Base-by-base conservation (phyloP, 2,113 vertebrate genomes). In the Anhinga rufa region DNA sequence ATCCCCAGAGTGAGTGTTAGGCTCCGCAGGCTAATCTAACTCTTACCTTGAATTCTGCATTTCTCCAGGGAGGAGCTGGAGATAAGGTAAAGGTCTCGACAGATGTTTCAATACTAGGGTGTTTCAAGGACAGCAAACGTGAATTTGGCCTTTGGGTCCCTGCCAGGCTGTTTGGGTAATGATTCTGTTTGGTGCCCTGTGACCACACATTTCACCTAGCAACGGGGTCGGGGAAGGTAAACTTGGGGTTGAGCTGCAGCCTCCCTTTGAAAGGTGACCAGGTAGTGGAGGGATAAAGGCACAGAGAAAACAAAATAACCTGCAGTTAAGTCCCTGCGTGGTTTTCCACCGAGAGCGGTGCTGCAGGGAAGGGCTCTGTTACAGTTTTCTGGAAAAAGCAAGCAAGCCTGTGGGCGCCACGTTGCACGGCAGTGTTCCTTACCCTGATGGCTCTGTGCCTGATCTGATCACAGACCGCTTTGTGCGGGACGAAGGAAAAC, bases 331-430 rank as follows among this genome's bases (percentile, higher is more conserved):
- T 72, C 42, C 61, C 29, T 3, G 3, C 28, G 48, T 58, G 22
- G 8, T 8, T 77, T 58, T 88, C 58, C 34, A 17, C 58, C 1
- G 7, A 28, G 52, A 68, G 20, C 64, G 26, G 38, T 0, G 1
- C 54, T 54, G 71, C 36, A 13, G 57, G 76, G 49, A 17, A 74
- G 36, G 40, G 54, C 54, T 84, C 42, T 14, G 0, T 68, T 75
- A 68, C 61, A 22, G 36, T 28, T 42, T 68, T 77, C 54, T 90
- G 90, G 92, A 82, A 95, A 86, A 88, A 81, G 17, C 42, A 16
- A 14, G 54, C 1, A 17, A 34, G 49, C 9, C 49, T 66, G 31
- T 1, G 6, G 22, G 60, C 1, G 7, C 78, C 1, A 1, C 0
- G 2, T 55, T 32, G 31, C n/a, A 26, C 2, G 3, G 29, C 28